Percentiles rank a stretch among this genome's conserved stretches.
Evolutionary conservation across 2,797 vertebrate genomes (phyloP).

Genomic region (Sebastes trivittatus): DNA sequence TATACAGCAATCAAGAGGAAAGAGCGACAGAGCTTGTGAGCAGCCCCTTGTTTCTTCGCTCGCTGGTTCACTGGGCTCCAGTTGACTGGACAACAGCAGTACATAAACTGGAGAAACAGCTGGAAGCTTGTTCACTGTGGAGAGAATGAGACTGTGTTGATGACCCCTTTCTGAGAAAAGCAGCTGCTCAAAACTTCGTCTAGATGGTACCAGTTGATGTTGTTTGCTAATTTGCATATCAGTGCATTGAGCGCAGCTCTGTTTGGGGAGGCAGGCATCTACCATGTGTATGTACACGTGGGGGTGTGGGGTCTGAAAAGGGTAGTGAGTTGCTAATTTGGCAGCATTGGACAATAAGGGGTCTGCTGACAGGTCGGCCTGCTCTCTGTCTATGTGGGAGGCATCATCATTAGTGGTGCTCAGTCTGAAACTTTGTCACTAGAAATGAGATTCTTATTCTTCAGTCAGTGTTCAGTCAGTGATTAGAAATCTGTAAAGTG

Average conservation of each 20-base stretch:
- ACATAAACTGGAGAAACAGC: constrained; percentile 41
- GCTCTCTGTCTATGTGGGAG: background rate
- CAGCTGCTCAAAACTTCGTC: constrained; percentile 21
- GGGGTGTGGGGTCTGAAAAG: background rate
- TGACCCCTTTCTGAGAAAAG: constrained; percentile 23
- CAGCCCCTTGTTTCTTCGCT: constrained; percentile 7
- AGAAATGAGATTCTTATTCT: background rate
- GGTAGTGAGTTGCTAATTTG: constrained; percentile 6
- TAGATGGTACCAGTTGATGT: background rate
- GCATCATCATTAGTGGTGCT: background rate
- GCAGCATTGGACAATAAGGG: background rate
- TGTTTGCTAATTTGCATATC: constrained; percentile 2
- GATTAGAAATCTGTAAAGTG: background rate
- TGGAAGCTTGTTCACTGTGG: constrained; percentile 25
- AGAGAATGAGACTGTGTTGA: constrained; percentile 11
- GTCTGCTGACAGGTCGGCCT: background rate
- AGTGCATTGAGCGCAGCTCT: background rate
- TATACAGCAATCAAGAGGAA: constrained; percentile 29
- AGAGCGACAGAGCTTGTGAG: constrained; percentile 9
- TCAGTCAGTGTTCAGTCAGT: background rate
- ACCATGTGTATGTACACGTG: background rate
- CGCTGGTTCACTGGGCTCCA: constrained; percentile 16
- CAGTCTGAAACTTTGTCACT: background rate
- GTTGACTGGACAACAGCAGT: constrained; percentile 34
- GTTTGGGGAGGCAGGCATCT: background rate